phyloP scores from a whole-genome alignment of 2,888 invertebrate genomes.

The Ceriagrion tenellum region DNA sequence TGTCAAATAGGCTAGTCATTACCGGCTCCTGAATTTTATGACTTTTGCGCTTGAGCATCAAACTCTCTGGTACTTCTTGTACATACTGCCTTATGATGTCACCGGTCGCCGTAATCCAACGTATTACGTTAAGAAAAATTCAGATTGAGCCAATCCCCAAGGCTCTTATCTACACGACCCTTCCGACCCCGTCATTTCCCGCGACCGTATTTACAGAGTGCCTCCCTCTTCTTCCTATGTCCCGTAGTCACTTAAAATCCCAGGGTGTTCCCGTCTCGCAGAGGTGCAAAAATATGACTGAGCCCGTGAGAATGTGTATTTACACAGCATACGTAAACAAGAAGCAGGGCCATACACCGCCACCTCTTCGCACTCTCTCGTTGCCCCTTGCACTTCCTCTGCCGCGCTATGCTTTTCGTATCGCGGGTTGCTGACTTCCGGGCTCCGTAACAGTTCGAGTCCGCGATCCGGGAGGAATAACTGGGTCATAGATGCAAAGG shows the following conservation, averaged over 20 bases:
- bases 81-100: background rate
- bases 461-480: background rate
- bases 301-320: background rate
- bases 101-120: background rate
- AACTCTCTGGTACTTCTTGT: too few relatives aligned
- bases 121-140: background rate
- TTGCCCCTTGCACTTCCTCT: conserved; percentile 25
- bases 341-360: background rate
- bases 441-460: background rate
- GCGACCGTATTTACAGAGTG: background rate
- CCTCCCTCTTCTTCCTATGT: background rate
- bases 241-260: background rate
- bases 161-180: background rate
- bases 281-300: background rate
- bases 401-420: background rate
- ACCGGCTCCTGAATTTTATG: too few relatives aligned
- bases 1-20: too few relatives aligned
- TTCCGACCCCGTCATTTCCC: background rate
- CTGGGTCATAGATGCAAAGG: conserved; percentile 7
- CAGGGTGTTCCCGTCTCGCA: background rate
- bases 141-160: background rate
- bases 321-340: background rate
- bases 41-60: too few relatives aligned
- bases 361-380: background rate
- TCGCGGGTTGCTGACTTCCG: conserved; percentile 40